Base-by-base conservation (phyloP, 2,797 vertebrate genomes). In the Sebastes nivosus region DNA sequence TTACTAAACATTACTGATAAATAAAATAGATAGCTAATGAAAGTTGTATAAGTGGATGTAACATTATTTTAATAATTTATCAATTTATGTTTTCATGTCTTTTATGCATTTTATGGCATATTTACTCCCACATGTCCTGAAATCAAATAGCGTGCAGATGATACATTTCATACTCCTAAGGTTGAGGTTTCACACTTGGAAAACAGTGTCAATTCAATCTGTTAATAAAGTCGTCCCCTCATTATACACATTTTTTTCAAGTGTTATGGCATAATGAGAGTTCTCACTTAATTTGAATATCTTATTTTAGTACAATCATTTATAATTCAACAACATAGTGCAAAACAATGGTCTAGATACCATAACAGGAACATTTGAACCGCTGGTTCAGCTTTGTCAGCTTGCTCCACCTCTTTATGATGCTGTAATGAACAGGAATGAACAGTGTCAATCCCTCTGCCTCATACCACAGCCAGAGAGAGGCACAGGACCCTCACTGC, bases 391-490 rank as follows among this genome's bases (percentile, higher is more conserved):
- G 72, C 73, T 76, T 63, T 76, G 60, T 77, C 75, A 63, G 57
- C 67, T 93, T 84, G 89, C 93, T 91, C 93, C 93, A 83, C 93
- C 93, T 93, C 93, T 87, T 88, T 65, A 68, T 90, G 86, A 86
- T 93, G 84, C 79, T 91, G 88, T 74, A 81, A 76, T 74, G 86
- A 89, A 72, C 87, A 87, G 88, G 89, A 88, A 81, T 84, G 76
- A 91, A 78, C 87, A 83, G 91, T 46, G 42, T 90, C 89, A 87
- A 75, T 84, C 86, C 83, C 69, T 77, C 85, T 84, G 87, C 83
- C 81, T 91, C 83, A 70, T 65, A 77, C 66, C 85, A 79, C 84
- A 77, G 88, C 64, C 81, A 72, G 70, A 75, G 74, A 76, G 80
- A 85, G 83, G 57, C 75, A 79, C 76, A 67, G 60, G 58, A 84